Evolutionary conservation across 2,888 invertebrate species (phyloP).

Genomic region (Himalopsyche tibetana): DNA sequence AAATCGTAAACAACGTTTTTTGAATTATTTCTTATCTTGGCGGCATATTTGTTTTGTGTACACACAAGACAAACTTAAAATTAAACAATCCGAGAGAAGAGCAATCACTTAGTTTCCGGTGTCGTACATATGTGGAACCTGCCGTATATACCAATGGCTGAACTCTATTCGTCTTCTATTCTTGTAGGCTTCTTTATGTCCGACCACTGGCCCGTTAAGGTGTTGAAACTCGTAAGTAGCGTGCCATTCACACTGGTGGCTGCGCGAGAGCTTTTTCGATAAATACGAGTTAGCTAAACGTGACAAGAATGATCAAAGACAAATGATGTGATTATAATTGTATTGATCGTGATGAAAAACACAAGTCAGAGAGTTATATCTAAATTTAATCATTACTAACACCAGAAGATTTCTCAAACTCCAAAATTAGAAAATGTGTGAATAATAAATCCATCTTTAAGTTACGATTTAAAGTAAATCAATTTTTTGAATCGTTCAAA

Average conservation of each 20-base stretch:
- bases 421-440: too few species aligned
- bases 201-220: slow-evolving; percentile 55
- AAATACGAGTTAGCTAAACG: slow-evolving; percentile 1
- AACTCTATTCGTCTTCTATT: slow-evolving; percentile 52
- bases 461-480: too few species aligned
- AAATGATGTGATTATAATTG: slow-evolving; percentile 15
- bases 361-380: background rate
- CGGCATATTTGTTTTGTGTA: too few species aligned
- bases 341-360: background rate
- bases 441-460: too few species aligned
- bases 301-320: slow-evolving; percentile 22
- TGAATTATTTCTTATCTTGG: too few species aligned
- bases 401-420: too few species aligned
- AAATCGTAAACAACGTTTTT: too few species aligned
- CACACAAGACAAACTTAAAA: too few species aligned
- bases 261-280: slow-evolving; percentile 42
- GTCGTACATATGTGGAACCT: slow-evolving; percentile 23
- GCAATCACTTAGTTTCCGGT: background rate
- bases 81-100: background rate
- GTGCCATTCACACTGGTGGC: slow-evolving; percentile 3
- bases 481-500: too few species aligned
- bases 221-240: slow-evolving; percentile 42
- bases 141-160: background rate
- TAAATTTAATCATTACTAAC: too few species aligned
- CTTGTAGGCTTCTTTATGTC: slow-evolving; percentile 50